Evolutionary conservation across 1,140 invertebrate species (phyloP), one percentile per base, ranked within the genome.

Genomic region (Drosophila biarmipes): DNA sequence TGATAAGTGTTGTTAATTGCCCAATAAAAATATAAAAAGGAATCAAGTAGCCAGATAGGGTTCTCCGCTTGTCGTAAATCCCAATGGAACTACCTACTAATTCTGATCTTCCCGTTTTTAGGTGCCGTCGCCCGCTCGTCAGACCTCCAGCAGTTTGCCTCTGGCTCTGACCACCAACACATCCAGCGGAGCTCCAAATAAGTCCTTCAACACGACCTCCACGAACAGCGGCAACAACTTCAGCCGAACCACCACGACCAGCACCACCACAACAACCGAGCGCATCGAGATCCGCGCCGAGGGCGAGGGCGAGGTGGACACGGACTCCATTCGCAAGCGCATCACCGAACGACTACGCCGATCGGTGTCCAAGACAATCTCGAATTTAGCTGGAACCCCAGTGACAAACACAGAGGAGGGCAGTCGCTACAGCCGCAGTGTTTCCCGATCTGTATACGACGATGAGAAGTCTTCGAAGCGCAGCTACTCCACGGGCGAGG

Each of bases 401-500:
- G 80, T 59, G 12, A 76, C 91, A 8, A 73, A 71, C 10, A 78
- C 78, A 7, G 82, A 82, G 17, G 90, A 91, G 0, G 80, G 73
- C 40, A 91, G 81, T 67, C 90, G 90, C 24, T 91, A 90, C 12
- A 91, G 90, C 40, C 87, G 91, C 11, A 92, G 91, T 4, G 73
- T 87, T 0, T 91, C 90, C 6, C 74, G 91, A 51, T 92, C 91
- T 2, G 66, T 90, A 0, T 90, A 86, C 35, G 91, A 91, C 19
- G 91, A 91, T 24, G 86, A 82, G 19, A 82, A 85, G 43, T 91
- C 79, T 7, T 91, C 89, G 0, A 90, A 87, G 52, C 71, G 64
- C 8, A 93, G 92, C 62, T 93, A 93, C 68, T 93, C 93, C 8
- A 93, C 93, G 17, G 92, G 91, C 17, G 93, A 93, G 51, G 90